phyloP scores from a whole-genome alignment of 2,113 vertebrate genomes.

The Epinephelus cyanopodus region DNA sequence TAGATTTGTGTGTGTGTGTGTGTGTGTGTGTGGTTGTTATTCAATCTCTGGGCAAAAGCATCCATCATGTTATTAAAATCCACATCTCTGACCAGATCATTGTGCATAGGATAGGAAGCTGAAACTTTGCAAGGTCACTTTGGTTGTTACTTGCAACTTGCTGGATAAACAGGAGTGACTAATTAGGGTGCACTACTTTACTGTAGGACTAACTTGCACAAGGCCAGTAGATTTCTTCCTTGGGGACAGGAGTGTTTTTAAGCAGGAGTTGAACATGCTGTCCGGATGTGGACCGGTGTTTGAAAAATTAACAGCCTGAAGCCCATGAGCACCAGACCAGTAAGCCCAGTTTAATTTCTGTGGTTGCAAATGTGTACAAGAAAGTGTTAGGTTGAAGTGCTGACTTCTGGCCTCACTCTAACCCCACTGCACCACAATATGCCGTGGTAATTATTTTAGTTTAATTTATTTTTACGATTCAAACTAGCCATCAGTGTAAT shows the following conservation, averaged over 20 bases:
- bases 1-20: no score
- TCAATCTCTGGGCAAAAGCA: neutral
- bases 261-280: neutral
- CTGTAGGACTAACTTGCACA: neutral
- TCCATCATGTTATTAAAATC: neutral
- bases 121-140: neutral
- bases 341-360: neutral
- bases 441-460: neutral
- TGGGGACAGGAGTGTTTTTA: neutral
- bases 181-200: neutral
- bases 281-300: neutral
- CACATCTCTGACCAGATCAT: neutral
- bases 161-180: neutral
- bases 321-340: neutral
- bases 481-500: neutral
- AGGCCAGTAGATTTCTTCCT: neutral
- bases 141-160: neutral
- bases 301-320: conserved; percentile 8
- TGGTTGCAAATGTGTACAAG: neutral
- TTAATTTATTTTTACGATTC: no score
- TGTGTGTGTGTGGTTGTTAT: neutral
- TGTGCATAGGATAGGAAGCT: neutral
- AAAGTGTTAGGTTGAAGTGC: neutral
- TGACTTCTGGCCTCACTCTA: neutral
- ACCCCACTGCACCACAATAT: neutral